These are phyloP conservation scores for Cyphomyrus discorhynchus DNA, from an alignment of 2,113 vertebrate genomes.

Conservation along the genomic window DNA sequence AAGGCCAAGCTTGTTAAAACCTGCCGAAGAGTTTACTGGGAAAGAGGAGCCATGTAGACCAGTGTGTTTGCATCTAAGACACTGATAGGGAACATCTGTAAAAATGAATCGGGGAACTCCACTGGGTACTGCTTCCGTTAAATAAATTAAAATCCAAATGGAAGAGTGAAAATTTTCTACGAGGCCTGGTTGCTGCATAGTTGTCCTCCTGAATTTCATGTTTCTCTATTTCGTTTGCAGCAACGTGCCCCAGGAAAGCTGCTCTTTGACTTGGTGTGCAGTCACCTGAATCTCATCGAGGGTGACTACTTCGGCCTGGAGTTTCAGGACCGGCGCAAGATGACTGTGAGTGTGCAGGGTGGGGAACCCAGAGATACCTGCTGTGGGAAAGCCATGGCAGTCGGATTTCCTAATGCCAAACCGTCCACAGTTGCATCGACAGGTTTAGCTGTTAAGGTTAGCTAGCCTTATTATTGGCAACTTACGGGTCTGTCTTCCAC, in stretches of 20 bases:
- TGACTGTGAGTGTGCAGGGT: conserved; percentile 68
- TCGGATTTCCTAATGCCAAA: not conserved
- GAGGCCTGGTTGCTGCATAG: not conserved
- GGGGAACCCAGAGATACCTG: not conserved
- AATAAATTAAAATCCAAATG: not conserved
- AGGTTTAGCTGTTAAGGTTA: not conserved
- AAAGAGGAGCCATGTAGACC: not conserved
- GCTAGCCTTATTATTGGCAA: not conserved
- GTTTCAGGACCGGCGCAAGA: conserved; percentile 88
- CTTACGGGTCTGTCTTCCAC: not conserved
- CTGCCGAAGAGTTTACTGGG: not conserved
- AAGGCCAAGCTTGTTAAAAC: conserved; percentile 3
- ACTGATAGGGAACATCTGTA: not conserved
- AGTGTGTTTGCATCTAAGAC: not conserved
- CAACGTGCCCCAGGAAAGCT: conserved; percentile 86
- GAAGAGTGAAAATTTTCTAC: not conserved
- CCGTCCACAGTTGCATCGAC: not conserved
- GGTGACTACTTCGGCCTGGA: conserved; percentile 96
- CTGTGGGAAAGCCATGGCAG: not conserved
- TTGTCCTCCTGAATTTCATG: not conserved
- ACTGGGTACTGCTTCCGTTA: not conserved
- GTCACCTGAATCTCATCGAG: conserved; percentile 91
- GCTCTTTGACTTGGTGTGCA: conserved; percentile 85
- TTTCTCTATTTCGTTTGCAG: conserved; percentile 57
- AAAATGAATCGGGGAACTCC: not conserved